These are phyloP conservation scores for Cylas formicarius DNA, from an alignment of 1,140 invertebrate genomes.

Conservation along the genomic window DNA sequence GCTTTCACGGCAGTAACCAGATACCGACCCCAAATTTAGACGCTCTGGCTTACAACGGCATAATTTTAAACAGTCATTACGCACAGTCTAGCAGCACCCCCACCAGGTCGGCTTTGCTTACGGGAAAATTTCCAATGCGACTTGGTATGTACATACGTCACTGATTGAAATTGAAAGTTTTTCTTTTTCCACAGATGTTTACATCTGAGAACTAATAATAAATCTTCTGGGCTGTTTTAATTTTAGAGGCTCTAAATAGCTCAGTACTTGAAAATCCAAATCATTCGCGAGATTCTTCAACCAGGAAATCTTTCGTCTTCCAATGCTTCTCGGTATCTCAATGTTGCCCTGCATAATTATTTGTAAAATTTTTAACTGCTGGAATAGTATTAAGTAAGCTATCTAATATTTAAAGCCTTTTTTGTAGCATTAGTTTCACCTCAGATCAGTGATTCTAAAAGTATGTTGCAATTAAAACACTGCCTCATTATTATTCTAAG, in stretches of 20 bases:
- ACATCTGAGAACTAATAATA: background rate
- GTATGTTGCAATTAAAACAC: too few relatives aligned
- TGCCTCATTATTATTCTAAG: too few relatives aligned
- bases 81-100: constrained; percentile 57
- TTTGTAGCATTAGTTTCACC: too few relatives aligned
- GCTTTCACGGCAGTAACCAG: constrained; percentile 64
- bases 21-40: constrained; percentile 64
- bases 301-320: background rate
- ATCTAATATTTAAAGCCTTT: too few relatives aligned
- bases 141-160: constrained; percentile 45
- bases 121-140: constrained; percentile 63
- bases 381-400: too few relatives aligned
- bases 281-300: background rate
- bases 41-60: constrained; percentile 55
- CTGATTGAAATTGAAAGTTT: background rate
- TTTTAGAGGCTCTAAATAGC: background rate
- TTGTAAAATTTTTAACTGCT: too few relatives aligned
- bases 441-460: too few relatives aligned
- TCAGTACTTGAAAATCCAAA: background rate
- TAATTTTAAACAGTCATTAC: constrained; percentile 61
- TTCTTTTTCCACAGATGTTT: background rate
- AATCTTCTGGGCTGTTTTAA: background rate
- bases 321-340: background rate
- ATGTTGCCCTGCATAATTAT: too few relatives aligned
- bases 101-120: constrained; percentile 57